Evolutionary conservation across 2,888 invertebrate genomes (phyloP).

Genomic region (Aleiodes alternator): DNA sequence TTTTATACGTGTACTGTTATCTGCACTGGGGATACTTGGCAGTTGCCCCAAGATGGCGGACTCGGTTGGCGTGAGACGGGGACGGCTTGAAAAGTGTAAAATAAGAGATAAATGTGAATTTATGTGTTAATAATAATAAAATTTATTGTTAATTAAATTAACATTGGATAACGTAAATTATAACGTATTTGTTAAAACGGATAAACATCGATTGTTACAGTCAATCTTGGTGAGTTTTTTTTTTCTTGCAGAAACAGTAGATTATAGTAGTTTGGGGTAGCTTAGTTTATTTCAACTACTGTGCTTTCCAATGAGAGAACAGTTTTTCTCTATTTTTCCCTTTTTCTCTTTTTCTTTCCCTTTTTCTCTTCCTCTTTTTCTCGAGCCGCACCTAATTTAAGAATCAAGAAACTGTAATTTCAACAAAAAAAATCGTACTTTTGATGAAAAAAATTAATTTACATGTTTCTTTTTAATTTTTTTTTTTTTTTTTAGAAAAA

Average conservation of each 20-base stretch:
- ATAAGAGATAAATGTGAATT: constrained; percentile 66
- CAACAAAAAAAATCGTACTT: background rate
- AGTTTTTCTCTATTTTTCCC: background rate
- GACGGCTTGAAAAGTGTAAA: constrained; percentile 70
- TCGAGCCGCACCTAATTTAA: constrained; percentile 23
- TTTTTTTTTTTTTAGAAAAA: background rate
- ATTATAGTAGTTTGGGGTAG: constrained; percentile 22
- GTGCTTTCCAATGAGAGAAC: constrained; percentile 8
- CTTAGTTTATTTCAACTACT: constrained; percentile 17
- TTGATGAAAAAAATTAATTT: background rate
- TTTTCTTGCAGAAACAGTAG: background rate
- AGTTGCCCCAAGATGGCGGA: constrained; percentile 74
- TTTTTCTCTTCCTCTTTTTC: constrained; percentile 13
- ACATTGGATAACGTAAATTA: constrained; percentile 53
- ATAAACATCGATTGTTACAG: constrained; percentile 24
- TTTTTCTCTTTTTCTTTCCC: constrained; percentile 2
- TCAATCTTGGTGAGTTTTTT: constrained; percentile 44
- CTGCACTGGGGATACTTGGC: constrained; percentile 65
- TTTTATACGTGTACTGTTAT: constrained; percentile 59
- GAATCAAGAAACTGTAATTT: background rate
- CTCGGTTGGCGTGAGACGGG: constrained; percentile 72
- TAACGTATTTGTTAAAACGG: constrained; percentile 39
- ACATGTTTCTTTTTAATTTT: too few relatives aligned
- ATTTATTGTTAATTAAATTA: constrained; percentile 54
- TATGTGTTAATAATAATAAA: constrained; percentile 65